These are phyloP conservation scores for Triops longicaudatus DNA, from an alignment of 1,140 invertebrate genomes.

Conservation along the genomic window DNA sequence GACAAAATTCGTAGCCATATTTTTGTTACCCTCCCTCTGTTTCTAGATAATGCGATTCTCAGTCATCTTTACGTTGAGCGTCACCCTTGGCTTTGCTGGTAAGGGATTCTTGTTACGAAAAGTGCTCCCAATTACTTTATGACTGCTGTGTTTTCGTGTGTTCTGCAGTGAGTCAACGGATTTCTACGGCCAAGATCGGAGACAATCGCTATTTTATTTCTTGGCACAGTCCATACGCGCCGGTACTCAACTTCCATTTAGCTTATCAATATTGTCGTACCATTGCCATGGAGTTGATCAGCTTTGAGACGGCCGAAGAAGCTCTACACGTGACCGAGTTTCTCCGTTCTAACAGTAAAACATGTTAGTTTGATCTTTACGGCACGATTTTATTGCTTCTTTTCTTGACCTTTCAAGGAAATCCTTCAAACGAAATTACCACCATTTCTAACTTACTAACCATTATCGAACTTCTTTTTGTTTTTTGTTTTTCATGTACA, in stretches of 20 bases:
- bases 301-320: slow-evolving; percentile 76
- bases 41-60: background rate
- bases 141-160: background rate
- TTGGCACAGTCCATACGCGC: slow-evolving; percentile 76
- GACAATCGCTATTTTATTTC: slow-evolving; percentile 80
- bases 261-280: slow-evolving; percentile 62
- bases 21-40: background rate
- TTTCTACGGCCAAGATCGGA: slow-evolving; percentile 45
- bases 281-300: slow-evolving; percentile 68
- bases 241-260: slow-evolving; percentile 70
- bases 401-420: too few relatives aligned
- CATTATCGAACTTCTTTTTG: background rate
- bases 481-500: background rate
- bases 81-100: background rate
- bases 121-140: background rate
- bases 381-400: background rate
- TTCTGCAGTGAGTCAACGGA: slow-evolving; percentile 22
- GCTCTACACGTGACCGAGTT: slow-evolving; percentile 72
- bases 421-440: too few relatives aligned
- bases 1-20: background rate
- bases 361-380: slow-evolving; percentile 21
- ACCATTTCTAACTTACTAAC: too few relatives aligned
- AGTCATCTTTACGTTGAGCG: background rate
- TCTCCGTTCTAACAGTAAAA: slow-evolving; percentile 61
- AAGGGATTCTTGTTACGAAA: background rate